Evolutionary conservation across 2,797 vertebrate species (phyloP), one percentile per base, ranked within the genome.

Genomic region (Ataeniobius toweri): DNA sequence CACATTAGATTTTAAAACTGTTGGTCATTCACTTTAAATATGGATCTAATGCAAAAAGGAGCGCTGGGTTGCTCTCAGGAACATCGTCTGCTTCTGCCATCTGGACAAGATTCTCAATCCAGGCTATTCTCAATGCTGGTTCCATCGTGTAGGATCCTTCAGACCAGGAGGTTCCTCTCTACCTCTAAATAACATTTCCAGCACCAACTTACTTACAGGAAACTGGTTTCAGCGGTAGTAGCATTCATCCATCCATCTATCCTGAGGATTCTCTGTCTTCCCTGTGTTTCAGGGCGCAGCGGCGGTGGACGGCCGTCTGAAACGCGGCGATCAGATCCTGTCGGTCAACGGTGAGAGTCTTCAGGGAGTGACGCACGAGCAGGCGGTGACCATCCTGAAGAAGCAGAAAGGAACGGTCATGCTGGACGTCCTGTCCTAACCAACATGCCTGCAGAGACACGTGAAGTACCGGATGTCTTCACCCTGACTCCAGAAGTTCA

Each of bases 291-390:
- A 99, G 98, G 98, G 97, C 56, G 97, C 98, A 7, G 97, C 97
- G 26, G 97, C 96, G 0, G 96, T 95, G 26, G 97, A 99, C 0
- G 96, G 97, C 5, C 94, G 93, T 74, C 90, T 99, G 91, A 98
- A 97, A 77, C 96, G 97, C 0, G 97, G 98, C 0, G 98, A 99
- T 79, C 98, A 99, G 93, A 96, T 99, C 75, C 85, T 98, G 86
- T 91, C 96, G 0, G 98, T 99, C 76, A 98, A 98, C 26, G 95
- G 97, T 13, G 96, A 98, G 83, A 95, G 94, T 69, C 92, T 98
- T 89, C 97, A 98, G 83, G 97, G 96, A 7, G 96, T 94, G 1
- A 98, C 96, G 0, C 97, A 98, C 1, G 97, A 99, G 80, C 96
- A 97, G 92, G 98, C 98, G 0, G 97, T 99, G 59, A 93, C 95